Evolutionary conservation across 1,140 invertebrate species (phyloP), one percentile per base, ranked within the genome.

Genomic region (Chionoecetes opilio): DNA sequence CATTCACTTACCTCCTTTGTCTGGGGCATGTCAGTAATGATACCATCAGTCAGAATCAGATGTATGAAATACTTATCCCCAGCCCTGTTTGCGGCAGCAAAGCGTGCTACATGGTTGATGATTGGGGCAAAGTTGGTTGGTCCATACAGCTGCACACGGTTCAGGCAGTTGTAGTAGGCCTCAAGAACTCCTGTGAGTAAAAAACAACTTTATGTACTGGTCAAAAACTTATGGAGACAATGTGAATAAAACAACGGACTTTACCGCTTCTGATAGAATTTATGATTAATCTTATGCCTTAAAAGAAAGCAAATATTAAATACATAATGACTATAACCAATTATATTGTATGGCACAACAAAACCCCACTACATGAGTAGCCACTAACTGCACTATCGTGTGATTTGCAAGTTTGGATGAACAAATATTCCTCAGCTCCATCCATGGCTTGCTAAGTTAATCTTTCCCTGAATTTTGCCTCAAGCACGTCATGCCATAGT

Each of bases 21-120:
- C 53, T 97, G 97, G 26, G 97, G 97, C 97, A 98, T 98, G 96
- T 98, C 98, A 17, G 97, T 98, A 41, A 98, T 98, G 35, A 98
- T 97, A 37, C 98, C 98, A 97, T 98, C 98, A 3, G 98, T 98
- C 6, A 98, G 97, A 90, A 98, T 97, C 0, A 98, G 97, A 3
- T 98, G 96, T 53, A 98, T 97, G 96, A 97, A 98, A 96, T 98
- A 98, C 84, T 97, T 97, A 93, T 97, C 97, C 41, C 98, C 97
- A 96, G 97, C 97, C 94, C 96, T 96, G 96, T 96, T 96, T 29
- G 97, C 95, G 14, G 96, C 92, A 14, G 97, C 97, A 96, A 97
- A 97, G 75, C 97, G 96, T 6, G 97, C 97, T 2, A 97, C 97
- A 96, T 97, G 98, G 91, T 97, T 97, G 95, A 98, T 98, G n/a